A percentile compares a stretch with the other conserved stretches of the same genome.
These are phyloP conservation scores for Leucoraja ocellata DNA, from an alignment of 2,797 vertebrate genomes.

Conservation along the genomic window DNA sequence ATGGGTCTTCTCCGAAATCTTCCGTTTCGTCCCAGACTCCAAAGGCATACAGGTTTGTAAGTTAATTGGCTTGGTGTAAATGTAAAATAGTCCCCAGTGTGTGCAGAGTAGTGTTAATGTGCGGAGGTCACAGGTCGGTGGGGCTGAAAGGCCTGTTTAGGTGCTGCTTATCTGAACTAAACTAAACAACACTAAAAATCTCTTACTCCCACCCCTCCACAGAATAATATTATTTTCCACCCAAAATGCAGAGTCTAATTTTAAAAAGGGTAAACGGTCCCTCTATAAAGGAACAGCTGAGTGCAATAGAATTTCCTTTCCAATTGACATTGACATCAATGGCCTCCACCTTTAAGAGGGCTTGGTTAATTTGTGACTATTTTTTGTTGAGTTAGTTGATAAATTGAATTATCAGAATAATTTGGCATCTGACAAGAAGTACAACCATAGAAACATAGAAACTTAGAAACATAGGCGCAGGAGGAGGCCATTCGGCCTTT, in stretches of 20 bases:
- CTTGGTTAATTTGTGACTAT: not conserved
- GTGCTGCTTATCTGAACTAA: too few relatives aligned
- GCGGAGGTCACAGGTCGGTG: too few relatives aligned
- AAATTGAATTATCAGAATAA: not conserved
- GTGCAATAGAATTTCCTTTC: not conserved
- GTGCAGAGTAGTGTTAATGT: too few relatives aligned
- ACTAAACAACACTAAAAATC: not conserved
- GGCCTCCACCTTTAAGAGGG: not conserved
- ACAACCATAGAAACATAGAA: too few relatives aligned
- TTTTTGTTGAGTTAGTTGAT: slow-evolving; percentile 1
- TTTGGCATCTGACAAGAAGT: not conserved
- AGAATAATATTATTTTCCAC: not conserved
- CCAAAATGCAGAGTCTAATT: not conserved
- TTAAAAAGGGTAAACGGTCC: not conserved
- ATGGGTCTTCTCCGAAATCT: too few relatives aligned
- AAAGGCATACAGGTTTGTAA: too few relatives aligned
- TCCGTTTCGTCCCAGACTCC: too few relatives aligned
- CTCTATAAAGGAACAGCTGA: not conserved
- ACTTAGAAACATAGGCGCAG: too few relatives aligned
- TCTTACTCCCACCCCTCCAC: not conserved
- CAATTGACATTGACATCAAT: not conserved
- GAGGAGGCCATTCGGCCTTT: too few relatives aligned
- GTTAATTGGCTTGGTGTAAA: too few relatives aligned
- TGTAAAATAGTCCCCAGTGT: too few relatives aligned
- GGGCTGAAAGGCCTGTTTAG: too few relatives aligned